These are phyloP conservation scores for Rutpela maculata DNA, from an alignment of 2,888 invertebrate species.

Conservation along the genomic window DNA sequence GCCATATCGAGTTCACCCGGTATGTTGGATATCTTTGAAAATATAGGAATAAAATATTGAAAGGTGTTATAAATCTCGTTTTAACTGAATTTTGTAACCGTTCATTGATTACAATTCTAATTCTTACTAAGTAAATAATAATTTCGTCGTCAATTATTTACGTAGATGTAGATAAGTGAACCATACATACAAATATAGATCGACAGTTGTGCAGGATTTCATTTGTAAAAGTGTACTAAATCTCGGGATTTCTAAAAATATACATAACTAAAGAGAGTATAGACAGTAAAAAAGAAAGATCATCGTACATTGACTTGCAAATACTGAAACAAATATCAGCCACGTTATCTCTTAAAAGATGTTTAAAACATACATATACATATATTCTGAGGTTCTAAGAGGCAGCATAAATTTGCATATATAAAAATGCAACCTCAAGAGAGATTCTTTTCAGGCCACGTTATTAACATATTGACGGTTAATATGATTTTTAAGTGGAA, in stretches of 20 bases:
- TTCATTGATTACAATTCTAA: too few relatives aligned
- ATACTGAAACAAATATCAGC: slow-evolving; percentile 27
- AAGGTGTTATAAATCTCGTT: too few relatives aligned
- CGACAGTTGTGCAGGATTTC: too few relatives aligned
- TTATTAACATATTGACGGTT: not conserved
- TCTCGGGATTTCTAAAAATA: slow-evolving; percentile 19
- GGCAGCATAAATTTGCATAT: not conserved
- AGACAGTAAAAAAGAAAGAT: slow-evolving; percentile 34
- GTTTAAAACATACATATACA: not conserved
- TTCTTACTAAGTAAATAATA: too few relatives aligned
- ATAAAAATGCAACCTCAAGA: not conserved
- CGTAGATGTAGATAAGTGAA: too few relatives aligned
- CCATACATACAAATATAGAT: too few relatives aligned
- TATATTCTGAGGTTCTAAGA: not conserved
- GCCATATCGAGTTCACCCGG: too few relatives aligned
- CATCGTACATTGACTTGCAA: slow-evolving; percentile 39
- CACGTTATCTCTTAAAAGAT: slow-evolving; percentile 24
- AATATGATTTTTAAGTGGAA: not conserved
- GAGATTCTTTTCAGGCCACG: not conserved
- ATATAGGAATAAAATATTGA: too few relatives aligned
- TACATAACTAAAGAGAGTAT: slow-evolving; percentile 3
- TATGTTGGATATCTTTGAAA: too few relatives aligned
- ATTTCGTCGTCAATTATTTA: too few relatives aligned
- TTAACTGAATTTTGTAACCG: too few relatives aligned
- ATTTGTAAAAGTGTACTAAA: not conserved